Evolutionary conservation across 2,113 vertebrate species (phyloP).

Genomic region (Xerus inauris): DNA sequence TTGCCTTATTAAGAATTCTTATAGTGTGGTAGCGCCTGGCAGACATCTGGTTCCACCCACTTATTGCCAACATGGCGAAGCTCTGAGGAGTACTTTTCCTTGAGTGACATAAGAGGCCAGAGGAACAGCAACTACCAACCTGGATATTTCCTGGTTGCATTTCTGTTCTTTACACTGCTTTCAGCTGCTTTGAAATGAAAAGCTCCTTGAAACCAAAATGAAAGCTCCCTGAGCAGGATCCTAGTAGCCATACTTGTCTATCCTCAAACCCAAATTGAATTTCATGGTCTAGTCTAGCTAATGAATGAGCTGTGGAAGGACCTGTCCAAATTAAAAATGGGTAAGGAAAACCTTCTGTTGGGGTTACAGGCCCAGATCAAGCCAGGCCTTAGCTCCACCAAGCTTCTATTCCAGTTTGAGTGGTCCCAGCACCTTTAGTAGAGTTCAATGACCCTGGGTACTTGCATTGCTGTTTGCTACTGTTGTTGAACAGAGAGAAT

Average conservation of each 20-base stretch:
- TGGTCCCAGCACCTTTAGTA: background rate
- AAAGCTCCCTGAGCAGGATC: background rate
- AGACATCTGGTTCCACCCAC: background rate
- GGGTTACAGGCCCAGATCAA: background rate
- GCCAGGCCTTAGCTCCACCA: background rate
- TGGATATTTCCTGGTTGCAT: background rate
- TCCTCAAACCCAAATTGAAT: background rate
- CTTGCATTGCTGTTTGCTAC: too few relatives aligned
- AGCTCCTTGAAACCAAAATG: background rate
- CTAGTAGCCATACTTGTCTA: background rate
- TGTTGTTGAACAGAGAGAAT: background rate
- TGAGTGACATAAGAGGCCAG: background rate
- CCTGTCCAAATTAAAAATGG: background rate
- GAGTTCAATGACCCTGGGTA: background rate
- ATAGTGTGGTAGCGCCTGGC: background rate
- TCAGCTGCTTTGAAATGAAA: background rate
- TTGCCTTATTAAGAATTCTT: background rate
- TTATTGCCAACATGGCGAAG: background rate
- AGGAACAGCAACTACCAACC: background rate
- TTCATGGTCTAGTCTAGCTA: background rate
- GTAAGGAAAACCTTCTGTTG: background rate
- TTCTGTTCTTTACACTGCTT: background rate
- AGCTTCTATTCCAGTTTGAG: background rate
- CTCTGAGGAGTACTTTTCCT: background rate
- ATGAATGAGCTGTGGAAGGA: background rate